A percentile compares a stretch with the other conserved stretches of the same genome.
phyloP scores from a whole-genome alignment of 1,140 invertebrate genomes.

The Dermatophagoides farinae region DNA sequence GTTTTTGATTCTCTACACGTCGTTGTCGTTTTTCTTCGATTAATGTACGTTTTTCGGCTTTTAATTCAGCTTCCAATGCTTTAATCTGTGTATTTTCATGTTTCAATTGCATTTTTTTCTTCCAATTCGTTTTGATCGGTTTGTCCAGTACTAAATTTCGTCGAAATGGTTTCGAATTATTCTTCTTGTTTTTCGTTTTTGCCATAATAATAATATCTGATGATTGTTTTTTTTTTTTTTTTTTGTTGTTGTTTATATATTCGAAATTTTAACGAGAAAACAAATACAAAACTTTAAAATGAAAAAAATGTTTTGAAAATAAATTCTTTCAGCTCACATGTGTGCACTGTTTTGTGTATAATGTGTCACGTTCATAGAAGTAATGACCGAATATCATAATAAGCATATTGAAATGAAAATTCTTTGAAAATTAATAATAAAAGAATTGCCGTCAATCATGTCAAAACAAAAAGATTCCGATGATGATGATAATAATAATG shows the following conservation, averaged over 20 bases:
- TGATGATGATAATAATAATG: not conserved
- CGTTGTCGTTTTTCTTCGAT: not conserved
- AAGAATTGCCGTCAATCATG: not conserved
- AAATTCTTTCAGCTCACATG: no score
- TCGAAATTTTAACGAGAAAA: no score
- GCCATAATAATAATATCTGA: not conserved
- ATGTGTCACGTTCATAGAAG: no score
- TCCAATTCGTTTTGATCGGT: constrained; percentile 3
- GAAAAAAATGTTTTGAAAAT: no score
- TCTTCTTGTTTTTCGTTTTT: not conserved
- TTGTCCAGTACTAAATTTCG: constrained; percentile 4
- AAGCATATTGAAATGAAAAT: no score
- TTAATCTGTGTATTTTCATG: not conserved
- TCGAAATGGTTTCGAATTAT: constrained; percentile 1
- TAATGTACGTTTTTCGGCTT: not conserved
- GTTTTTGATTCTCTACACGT: constrained; percentile 2
- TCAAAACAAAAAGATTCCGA: not conserved
- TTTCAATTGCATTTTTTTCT: constrained; percentile 14
- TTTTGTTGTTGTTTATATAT: no score
- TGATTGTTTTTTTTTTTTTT: no score
- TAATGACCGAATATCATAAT: no score
- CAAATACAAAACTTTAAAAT: no score
- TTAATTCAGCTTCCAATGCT: not conserved
- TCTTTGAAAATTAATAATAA: no score
- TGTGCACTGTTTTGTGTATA: no score